phyloP scores from a whole-genome alignment of 2,113 vertebrate species.

The Microcebus murinus region DNA sequence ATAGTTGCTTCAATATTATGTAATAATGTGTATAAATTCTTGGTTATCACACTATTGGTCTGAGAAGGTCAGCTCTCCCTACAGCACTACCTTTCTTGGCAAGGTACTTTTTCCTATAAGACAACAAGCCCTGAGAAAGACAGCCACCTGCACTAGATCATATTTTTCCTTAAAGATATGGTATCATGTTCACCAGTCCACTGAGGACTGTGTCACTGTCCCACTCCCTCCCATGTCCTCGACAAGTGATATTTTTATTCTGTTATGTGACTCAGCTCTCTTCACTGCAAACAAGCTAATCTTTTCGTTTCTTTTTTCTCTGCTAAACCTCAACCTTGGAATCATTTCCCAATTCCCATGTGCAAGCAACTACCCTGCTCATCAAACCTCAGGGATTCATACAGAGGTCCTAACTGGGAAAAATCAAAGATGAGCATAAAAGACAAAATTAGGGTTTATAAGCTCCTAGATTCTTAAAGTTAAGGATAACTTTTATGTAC shows the following conservation, averaged over 20 bases:
- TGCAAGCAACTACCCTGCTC: not conserved
- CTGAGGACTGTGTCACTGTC: not conserved
- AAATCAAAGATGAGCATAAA: not conserved
- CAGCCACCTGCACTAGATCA: not conserved
- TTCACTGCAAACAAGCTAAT: not conserved
- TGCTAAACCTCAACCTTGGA: not conserved
- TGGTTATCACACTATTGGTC: not conserved
- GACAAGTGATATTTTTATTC: not conserved
- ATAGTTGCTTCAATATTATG: not conserved
- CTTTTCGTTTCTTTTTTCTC: not conserved
- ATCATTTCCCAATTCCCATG: not conserved
- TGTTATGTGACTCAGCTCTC: not conserved
- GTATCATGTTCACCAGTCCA: not conserved
- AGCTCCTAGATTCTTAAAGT: not conserved
- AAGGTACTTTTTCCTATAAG: not conserved
- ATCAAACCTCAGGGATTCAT: not conserved
- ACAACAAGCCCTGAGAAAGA: not conserved
- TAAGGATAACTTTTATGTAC: too few relatives aligned
- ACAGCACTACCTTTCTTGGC: not conserved
- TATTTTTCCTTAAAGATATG: not conserved
- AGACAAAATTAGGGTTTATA: not conserved
- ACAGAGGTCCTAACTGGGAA: not conserved
- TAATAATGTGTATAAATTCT: not conserved
- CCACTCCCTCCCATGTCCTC: not conserved
- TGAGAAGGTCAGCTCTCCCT: not conserved